phyloP scores from a whole-genome alignment of 2,888 invertebrate genomes.

The Lasiommata megera region DNA sequence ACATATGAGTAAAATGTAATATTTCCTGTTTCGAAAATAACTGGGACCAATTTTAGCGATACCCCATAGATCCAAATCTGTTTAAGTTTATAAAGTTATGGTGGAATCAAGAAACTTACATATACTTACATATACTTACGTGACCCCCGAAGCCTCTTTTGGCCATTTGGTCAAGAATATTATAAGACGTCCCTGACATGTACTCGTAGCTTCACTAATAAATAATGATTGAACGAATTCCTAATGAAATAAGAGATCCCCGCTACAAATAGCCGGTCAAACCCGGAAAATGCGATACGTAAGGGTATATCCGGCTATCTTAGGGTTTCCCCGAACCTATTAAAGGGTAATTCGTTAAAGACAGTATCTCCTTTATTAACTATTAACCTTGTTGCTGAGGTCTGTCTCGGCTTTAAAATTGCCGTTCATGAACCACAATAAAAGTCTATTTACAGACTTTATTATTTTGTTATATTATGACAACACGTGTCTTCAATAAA shows the following conservation, averaged over 20 bases:
- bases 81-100: too few species aligned
- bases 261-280: neutral
- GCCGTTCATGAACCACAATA: neutral
- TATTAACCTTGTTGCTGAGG: neutral
- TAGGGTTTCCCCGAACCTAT: neutral
- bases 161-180: too few species aligned
- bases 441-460: too few species aligned
- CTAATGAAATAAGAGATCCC: neutral
- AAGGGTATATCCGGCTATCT: neutral
- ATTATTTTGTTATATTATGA: too few species aligned
- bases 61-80: too few species aligned
- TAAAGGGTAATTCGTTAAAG: neutral
- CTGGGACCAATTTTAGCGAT: too few species aligned
- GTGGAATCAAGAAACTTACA: too few species aligned
- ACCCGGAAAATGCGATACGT: neutral
- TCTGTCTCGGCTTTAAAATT: neutral
- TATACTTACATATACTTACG: too few species aligned
- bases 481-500: too few species aligned
- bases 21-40: too few species aligned
- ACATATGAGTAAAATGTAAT: too few species aligned
- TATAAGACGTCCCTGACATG: neutral
- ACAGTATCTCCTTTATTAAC: neutral
- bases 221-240: neutral
- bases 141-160: too few species aligned
- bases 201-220: neutral